Evolutionary conservation across 2,797 vertebrate genomes (phyloP), one percentile per base, ranked within the genome.

Genomic region (Rhynchotus rufescens): DNA sequence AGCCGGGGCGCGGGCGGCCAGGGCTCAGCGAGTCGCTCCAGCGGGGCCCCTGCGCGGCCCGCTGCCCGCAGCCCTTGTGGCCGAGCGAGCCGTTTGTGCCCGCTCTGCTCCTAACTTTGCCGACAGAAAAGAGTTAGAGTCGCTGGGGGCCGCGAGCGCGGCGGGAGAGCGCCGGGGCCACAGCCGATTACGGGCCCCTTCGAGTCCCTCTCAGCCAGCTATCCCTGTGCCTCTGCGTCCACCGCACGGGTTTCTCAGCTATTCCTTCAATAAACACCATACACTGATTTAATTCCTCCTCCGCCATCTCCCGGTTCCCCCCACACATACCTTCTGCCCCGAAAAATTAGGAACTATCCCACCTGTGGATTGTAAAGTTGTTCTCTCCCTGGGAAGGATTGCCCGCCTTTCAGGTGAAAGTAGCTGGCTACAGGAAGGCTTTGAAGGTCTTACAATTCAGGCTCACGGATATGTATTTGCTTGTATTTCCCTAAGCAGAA

Each of bases 281-380:
- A 12, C 6, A 6, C 36, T 4, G 17, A n/a, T 40, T 25, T 28
- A 4, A 36, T 20, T n/a, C 11, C 1, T 3, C 4, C 6, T 1
- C 32, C 11, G 40, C 6, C 5, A 4, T 17, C 15, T 1, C 4
- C 15, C 10, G 23, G 14, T 8, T 23, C 4, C 3, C 10, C 11
- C 45, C 21, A 8, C 42, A 42, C 10, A 40, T 16, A 44, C 21
- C 47, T 4, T 21, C 21, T 4, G 47, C 21, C 21, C 19, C 30
- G 6, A 14, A 72, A 73, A 72, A 78, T 49, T 51, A 94, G 47
- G 20, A 80, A 74, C 65, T 57, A 7, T 84, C 87, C 89, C 91
- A 94, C 92, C 89, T 93, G 92, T 93, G 80, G 92, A 90, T 94
- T 6, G 3, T 44, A 65, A 87, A 86, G n/a, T 89, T 93, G 64